These are phyloP conservation scores for Eucera pruinosa DNA, from an alignment of 2,888 invertebrate genomes.

Conservation along the genomic window DNA sequence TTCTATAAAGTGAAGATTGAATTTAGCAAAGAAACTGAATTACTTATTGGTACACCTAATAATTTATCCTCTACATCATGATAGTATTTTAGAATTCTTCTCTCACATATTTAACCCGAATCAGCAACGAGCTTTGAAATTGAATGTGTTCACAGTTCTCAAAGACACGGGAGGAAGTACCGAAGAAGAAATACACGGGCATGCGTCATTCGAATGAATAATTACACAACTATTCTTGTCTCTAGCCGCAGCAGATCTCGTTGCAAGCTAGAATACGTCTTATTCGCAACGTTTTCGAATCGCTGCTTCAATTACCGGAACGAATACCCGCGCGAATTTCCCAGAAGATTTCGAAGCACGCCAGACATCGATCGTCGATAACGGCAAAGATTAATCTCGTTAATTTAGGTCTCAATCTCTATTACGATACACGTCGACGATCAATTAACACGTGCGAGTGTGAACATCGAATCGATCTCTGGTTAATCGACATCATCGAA, in stretches of 20 bases:
- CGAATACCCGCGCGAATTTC: not conserved
- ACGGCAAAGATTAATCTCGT: not conserved
- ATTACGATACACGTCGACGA: conserved; percentile 4
- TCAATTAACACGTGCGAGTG: conserved; percentile 28
- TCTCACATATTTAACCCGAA: not conserved
- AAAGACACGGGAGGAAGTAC: conserved; percentile 27
- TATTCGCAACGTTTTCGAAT: conserved; percentile 6
- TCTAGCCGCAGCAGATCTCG: conserved; percentile 5
- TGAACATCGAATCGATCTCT: conserved; percentile 52
- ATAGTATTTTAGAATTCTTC: no score
- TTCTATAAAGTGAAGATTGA: no score
- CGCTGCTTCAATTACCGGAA: not conserved
- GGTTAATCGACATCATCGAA: not conserved
- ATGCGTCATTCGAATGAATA: conserved; percentile 55
- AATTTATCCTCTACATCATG: no score
- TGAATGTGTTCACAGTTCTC: conserved; percentile 6
- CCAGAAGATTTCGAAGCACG: not conserved
- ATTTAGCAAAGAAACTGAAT: no score
- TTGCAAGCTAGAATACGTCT: conserved; percentile 3
- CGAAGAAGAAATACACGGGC: conserved; percentile 32
- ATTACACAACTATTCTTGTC: conserved; percentile 58
- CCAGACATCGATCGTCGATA: not conserved
- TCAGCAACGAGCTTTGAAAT: not conserved
- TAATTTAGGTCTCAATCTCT: conserved; percentile 2
- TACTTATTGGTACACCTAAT: no score